A percentile compares a stretch with the other conserved stretches of the same genome.
Conservation (phyloP, 1,140 invertebrate species). For the Zaprionus camerounensis region DNA sequence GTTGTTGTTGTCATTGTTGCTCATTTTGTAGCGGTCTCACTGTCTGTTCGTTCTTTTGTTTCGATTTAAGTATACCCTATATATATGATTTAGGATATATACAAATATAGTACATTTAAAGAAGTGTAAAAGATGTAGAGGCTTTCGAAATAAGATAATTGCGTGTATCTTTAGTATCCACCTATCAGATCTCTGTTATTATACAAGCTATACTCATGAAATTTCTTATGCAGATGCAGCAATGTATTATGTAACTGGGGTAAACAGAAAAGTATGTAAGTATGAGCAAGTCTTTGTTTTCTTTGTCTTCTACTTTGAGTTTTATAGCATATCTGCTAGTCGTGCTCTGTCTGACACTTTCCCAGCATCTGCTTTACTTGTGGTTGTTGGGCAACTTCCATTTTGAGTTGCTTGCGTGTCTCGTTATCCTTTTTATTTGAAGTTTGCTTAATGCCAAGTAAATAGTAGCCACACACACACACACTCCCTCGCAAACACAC, state of each 20-base stretch:
- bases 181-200: background rate
- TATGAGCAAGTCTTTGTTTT: too few species aligned
- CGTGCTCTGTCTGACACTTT: background rate
- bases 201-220: background rate
- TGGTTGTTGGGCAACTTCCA: slow-evolving; percentile 64
- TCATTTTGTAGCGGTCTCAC: slow-evolving; percentile 42
- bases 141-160: background rate
- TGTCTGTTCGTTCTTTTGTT: slow-evolving; percentile 18
- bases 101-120: too few species aligned
- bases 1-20: slow-evolving; percentile 48
- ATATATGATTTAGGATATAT: background rate
- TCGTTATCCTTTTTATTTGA: slow-evolving; percentile 83
- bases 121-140: background rate
- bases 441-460: slow-evolving; percentile 82
- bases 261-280: background rate
- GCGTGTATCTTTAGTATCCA: background rate
- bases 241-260: background rate
- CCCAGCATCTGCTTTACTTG: slow-evolving; percentile 10
- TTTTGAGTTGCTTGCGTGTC: slow-evolving; percentile 75
- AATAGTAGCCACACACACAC: slow-evolving; percentile 59
- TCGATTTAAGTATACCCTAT: background rate
- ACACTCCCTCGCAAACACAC: slow-evolving; percentile 11
- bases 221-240: background rate
- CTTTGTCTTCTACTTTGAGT: background rate
- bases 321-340: slow-evolving; percentile 2